These are phyloP conservation scores for Sebastes trivittatus DNA, from an alignment of 2,797 vertebrate genomes.

Conservation along the genomic window DNA sequence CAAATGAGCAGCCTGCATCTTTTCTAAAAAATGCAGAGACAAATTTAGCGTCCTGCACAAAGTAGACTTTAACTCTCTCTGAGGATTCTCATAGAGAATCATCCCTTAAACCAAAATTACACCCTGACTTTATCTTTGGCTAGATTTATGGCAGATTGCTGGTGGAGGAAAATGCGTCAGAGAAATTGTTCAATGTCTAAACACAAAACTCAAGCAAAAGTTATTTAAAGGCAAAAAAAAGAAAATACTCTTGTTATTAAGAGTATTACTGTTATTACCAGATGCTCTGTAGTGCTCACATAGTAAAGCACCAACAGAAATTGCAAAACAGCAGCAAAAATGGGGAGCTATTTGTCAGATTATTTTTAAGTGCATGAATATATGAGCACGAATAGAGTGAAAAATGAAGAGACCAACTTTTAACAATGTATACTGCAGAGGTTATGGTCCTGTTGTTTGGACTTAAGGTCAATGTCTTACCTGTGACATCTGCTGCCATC, in stretches of 20 bases:
- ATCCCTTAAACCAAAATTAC: constrained; percentile 60
- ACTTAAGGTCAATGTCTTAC: constrained; percentile 76
- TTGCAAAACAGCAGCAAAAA: not conserved
- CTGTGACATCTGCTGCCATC: constrained; percentile 98
- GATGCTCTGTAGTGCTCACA: not conserved
- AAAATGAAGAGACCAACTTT: not conserved
- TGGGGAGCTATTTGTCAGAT: not conserved
- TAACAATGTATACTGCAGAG: not conserved
- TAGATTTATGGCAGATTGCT: constrained; percentile 48
- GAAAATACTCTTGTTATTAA: not conserved
- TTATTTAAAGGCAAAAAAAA: constrained; percentile 25
- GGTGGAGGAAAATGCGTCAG: not conserved
- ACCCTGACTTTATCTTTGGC: constrained; percentile 46
- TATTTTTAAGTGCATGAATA: not conserved
- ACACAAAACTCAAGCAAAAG: constrained; percentile 29
- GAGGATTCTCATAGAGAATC: constrained; percentile 42
- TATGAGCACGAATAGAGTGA: not conserved
- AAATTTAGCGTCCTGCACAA: constrained; percentile 64
- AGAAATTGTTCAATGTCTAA: constrained; percentile 20
- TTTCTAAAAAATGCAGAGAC: constrained; percentile 66
- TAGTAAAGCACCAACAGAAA: not conserved
- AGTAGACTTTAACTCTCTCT: constrained; percentile 60
- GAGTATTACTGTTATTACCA: not conserved
- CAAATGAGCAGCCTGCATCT: constrained; percentile 73
- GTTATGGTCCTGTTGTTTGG: constrained; percentile 14